Conservation (phyloP, 1,140 invertebrate species). For the Radopholus similis region DNA sequence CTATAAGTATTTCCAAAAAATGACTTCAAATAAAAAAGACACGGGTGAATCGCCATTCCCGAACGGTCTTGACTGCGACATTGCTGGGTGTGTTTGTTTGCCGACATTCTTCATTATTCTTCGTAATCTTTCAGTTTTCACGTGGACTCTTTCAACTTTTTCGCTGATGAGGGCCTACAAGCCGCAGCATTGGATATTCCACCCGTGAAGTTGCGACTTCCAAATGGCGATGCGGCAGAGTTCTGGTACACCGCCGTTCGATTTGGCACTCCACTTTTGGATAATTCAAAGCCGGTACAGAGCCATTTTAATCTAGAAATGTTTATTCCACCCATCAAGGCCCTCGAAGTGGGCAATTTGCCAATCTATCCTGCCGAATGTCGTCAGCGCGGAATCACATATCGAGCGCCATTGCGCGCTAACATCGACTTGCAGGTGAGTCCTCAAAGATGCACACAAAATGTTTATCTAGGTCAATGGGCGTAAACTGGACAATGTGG, state of each 20-base stretch:
- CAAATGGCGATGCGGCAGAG: slow-evolving; percentile 51
- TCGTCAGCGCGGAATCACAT: slow-evolving; percentile 54
- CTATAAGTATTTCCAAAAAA: no score
- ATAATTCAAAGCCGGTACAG: slow-evolving; percentile 17
- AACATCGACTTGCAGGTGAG: slow-evolving; percentile 32
- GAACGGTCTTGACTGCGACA: slow-evolving; percentile 53
- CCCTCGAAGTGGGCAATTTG: neutral
- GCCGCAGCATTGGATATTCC: slow-evolving; percentile 51
- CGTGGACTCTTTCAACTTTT: slow-evolving; percentile 56
- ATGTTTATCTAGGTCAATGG: slow-evolving; percentile 37
- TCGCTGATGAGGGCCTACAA: slow-evolving; percentile 47
- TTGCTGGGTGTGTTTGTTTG: slow-evolving; percentile 32
- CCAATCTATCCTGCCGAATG: slow-evolving; percentile 50
- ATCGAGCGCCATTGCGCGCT: slow-evolving; percentile 47
- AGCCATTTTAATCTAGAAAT: neutral
- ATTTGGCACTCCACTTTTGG: slow-evolving; percentile 34
- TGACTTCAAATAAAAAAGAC: no score
- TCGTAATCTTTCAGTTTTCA: slow-evolving; percentile 45
- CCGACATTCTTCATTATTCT: neutral
- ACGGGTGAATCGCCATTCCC: no score
- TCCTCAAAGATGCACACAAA: neutral
- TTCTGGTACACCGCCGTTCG: slow-evolving; percentile 39
- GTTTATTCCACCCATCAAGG: slow-evolving; percentile 6
- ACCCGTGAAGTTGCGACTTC: slow-evolving; percentile 48
- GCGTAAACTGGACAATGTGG: slow-evolving; percentile 37